Base-by-base conservation (phyloP, 2,797 vertebrate genomes). In the Gallinago stenura region DNA sequence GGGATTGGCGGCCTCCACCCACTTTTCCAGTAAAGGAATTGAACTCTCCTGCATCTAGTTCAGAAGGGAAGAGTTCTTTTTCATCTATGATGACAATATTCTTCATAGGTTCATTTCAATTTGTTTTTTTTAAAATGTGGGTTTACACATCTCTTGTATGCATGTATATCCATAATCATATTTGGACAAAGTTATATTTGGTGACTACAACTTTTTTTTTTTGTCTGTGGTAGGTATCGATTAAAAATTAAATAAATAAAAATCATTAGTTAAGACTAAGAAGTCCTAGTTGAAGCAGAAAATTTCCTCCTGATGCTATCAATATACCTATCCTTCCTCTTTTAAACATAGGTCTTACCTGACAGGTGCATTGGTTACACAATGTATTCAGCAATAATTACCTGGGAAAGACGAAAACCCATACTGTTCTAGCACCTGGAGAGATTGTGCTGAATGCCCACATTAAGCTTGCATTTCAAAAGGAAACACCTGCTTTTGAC, bases 401-500 rank as follows among this genome's bases (percentile, higher is more conserved):
- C 72, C 89, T 89, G 45, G 6, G 53, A 87, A 93, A 97, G 68
- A 72, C 66, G 70, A 62, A 92, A 33, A 68, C 58, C 15, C 94
- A 85, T 41, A 88, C 91, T 88, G 91, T 73, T 85, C 72, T 20
- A 77, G 81, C 93, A 96, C 89, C 94, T 92, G 91, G 93, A 94
- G 89, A 87, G 80, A 91, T 73, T 91, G 83, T 69, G 61, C 65
- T 95, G 96, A 96, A 94, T 90, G 94, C 84, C 86, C 72, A 79
- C 9, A 37, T 95, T 93, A 91, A 91, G 78, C 90, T 87, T 85
- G 65, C 76, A 51, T 83, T 90, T 94, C 94, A 89, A 62, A 91
- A 96, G 57, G 51, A 58, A 94, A 92, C 58, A 75, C 84, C 90
- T 94, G 85, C 79, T 79, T 94, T 93, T 96, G 93, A 91, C 91